A percentile compares a stretch with the other conserved stretches of the same genome.
Evolutionary conservation across 2,113 vertebrate species (phyloP).

Genomic region (Brevimyrus niger): DNA sequence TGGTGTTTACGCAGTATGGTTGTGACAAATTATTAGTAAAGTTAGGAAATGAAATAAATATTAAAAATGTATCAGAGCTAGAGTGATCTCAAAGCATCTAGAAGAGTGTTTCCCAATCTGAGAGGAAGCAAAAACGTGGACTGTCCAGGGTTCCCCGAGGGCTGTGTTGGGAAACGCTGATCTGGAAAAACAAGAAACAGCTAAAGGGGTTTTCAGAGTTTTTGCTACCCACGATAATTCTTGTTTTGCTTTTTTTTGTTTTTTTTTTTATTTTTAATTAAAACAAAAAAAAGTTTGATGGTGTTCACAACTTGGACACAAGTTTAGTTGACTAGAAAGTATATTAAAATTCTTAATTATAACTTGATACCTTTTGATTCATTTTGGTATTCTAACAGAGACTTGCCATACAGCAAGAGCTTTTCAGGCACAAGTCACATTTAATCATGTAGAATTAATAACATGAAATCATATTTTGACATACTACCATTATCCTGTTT

Average conservation of each 20-base stretch:
- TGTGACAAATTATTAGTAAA: not conserved
- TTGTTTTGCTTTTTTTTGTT: not conserved
- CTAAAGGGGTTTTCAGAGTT: not conserved
- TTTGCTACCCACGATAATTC: not conserved
- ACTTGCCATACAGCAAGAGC: not conserved
- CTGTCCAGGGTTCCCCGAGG: no score
- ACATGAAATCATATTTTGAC: no score
- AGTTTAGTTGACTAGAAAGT: not conserved
- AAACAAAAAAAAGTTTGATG: no score
- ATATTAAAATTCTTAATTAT: not conserved
- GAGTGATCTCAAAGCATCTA: not conserved
- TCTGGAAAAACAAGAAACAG: not conserved
- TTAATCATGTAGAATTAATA: not conserved
- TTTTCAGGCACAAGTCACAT: not conserved
- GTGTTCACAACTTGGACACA: not conserved
- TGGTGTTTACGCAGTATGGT: not conserved
- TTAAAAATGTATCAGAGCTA: not conserved
- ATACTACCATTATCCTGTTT: not conserved
- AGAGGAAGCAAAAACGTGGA: no score
- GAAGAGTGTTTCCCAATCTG: not conserved
- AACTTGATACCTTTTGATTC: not conserved
- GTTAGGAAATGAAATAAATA: not conserved
- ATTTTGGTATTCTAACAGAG: not conserved
- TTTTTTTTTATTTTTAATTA: no score
- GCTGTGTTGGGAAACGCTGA: no score